These are phyloP conservation scores for Pteruthius melanotis DNA, from an alignment of 2,113 vertebrate species.

Conservation along the genomic window DNA sequence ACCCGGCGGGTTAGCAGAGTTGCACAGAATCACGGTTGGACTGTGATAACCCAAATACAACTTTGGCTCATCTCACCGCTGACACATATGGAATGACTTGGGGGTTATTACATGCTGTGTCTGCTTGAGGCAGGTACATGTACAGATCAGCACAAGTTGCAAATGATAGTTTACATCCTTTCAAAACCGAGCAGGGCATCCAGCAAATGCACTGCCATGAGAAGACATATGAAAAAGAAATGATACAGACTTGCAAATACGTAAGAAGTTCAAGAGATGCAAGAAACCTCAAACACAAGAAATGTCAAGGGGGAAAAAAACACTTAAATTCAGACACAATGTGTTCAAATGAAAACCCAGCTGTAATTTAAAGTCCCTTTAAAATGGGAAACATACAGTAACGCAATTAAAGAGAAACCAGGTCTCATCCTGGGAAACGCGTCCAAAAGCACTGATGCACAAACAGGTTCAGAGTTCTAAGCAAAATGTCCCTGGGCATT, in stretches of 20 bases:
- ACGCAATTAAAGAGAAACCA: conserved; percentile 56
- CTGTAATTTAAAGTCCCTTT: conserved; percentile 60
- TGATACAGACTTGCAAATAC: conserved; percentile 65
- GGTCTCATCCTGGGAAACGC: conserved; percentile 18
- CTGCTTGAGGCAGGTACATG: conserved; percentile 68
- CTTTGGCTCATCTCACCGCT: conserved; percentile 69
- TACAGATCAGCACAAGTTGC: conserved; percentile 68
- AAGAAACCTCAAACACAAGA: conserved; percentile 67
- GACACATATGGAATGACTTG: conserved; percentile 66
- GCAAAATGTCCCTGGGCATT: conserved; percentile 66
- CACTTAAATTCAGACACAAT: conserved; percentile 56
- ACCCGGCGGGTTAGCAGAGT: conserved; percentile 4
- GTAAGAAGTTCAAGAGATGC: conserved; percentile 61
- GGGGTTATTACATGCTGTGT: conserved; percentile 69
- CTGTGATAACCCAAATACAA: conserved; percentile 70
- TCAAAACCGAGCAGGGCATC: conserved; percentile 58
- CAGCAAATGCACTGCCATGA: conserved; percentile 58
- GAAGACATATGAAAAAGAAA: conserved; percentile 65
- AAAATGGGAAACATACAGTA: conserved; percentile 57
- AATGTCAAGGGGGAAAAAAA: conserved; percentile 39
- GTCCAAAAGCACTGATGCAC: conserved; percentile 55
- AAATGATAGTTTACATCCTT: conserved; percentile 69
- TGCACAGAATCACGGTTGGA: conserved; percentile 63
- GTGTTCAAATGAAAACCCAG: conserved; percentile 58
- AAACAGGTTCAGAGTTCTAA: conserved; percentile 66